Evolutionary conservation across 2,888 invertebrate genomes (phyloP), one percentile per base, ranked within the genome.

Genomic region (Orchesellides sinensis): DNA sequence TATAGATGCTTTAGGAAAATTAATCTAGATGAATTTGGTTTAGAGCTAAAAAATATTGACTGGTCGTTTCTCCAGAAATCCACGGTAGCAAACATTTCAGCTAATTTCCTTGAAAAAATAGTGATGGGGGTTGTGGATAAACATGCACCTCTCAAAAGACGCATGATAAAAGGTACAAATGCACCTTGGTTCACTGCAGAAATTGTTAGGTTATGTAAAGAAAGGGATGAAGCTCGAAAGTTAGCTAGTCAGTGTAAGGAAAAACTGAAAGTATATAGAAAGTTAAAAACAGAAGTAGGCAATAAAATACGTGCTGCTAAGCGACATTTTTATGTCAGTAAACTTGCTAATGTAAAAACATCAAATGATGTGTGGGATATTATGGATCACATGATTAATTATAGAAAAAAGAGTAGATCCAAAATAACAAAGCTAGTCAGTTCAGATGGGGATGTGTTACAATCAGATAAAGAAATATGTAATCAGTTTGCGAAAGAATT

Each of bases 401-500:
- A 27, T 25, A 54, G 59, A 5, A n/a, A 23, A 19, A 54, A 47
- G 17, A 5, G 0, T 1, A 25, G n/a, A 17, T 12, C 2, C 14
- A 54, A 54, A 59, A 68, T 68, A 0, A 77, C 59, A 23, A 77
- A 54, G n/a, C 17, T 77, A 19, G n/a, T 59, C 1, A 35, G n/a
- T 8, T n/a, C 14, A 19, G 4, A 54, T 12, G 65, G 35, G 10
- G 19, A 17, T 1, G 19, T 47, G 12, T 2, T 59, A 14, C 49
- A 77, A 35, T 14, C n/a, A 45, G 56, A 68, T 68, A 29, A 59
- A 14, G 2, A 5, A 21, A 77, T 77, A 8, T 19, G 56, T 56
- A 32, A 68, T n/a, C 21, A 56, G 8, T 40, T 68, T n/a, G 45
- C 68, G 3, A 21, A 25, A n/a, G 68, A 68, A 14, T 77, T 77